Evolutionary conservation across 35 echinoderm and acorn worm species (phyloP).

Genomic region (Stichopus chloronotus): DNA sequence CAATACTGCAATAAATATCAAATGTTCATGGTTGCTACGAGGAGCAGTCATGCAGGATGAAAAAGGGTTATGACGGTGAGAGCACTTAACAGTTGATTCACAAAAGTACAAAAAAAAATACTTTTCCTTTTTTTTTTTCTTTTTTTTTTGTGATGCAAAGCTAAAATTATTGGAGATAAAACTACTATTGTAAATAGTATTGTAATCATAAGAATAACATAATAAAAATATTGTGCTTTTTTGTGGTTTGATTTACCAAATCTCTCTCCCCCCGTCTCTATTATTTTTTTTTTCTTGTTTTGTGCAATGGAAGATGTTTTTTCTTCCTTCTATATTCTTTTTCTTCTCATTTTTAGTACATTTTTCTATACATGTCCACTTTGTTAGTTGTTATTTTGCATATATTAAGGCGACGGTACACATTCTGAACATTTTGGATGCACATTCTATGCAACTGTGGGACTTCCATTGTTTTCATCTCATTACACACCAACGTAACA

Average conservation of each 20-base stretch:
- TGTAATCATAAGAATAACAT: too few species aligned
- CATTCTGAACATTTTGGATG: neutral
- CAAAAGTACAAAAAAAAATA: neutral
- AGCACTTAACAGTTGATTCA: neutral
- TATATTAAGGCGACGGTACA: neutral
- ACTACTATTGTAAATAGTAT: constrained; percentile 34
- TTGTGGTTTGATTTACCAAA: neutral
- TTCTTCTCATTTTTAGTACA: neutral
- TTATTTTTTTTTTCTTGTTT: neutral
- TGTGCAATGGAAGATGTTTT: neutral
- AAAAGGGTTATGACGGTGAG: neutral
- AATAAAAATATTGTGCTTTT: constrained; percentile 4
- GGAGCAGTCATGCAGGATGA: too few species aligned
- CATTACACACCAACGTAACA: neutral
- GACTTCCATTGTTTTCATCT: neutral
- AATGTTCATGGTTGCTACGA: too few species aligned
- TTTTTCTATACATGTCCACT: neutral
- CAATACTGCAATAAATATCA: constrained; percentile 17
- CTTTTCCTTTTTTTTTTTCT: neutral
- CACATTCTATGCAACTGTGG: constrained; percentile 40
- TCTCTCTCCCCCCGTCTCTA: neutral
- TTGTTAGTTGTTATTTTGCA: neutral
- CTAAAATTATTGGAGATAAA: neutral
- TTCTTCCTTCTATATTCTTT: neutral
- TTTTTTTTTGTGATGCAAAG: neutral